Conservation (phyloP, 2,888 invertebrate species). For the Tubulanus polymorphus region DNA sequence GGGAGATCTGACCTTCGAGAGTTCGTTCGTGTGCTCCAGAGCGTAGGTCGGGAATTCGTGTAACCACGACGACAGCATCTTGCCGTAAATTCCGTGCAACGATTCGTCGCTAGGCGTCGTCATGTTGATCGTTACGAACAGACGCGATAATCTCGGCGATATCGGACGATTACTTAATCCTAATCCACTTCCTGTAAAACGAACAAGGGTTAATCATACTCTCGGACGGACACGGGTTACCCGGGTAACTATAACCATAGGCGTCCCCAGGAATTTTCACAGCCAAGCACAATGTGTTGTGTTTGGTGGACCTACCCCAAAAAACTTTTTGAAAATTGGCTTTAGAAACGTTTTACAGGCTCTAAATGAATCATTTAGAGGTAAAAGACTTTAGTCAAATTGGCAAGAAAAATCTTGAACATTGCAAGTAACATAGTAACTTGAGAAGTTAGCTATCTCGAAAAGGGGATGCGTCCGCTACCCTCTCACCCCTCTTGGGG, state of each 20-base stretch:
- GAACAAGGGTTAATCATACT: neutral
- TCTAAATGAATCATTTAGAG: too few relatives aligned
- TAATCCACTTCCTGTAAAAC: constrained; percentile 39
- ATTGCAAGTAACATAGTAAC: too few relatives aligned
- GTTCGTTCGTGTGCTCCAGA: constrained; percentile 46
- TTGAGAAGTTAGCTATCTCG: too few relatives aligned
- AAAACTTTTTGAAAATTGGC: too few relatives aligned
- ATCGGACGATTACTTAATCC: constrained; percentile 37
- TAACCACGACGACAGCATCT: constrained; percentile 45
- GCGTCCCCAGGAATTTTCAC: neutral
- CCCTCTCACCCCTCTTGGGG: too few relatives aligned
- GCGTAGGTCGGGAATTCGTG: constrained; percentile 50
- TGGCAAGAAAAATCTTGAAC: too few relatives aligned
- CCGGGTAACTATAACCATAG: neutral
- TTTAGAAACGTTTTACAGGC: too few relatives aligned
- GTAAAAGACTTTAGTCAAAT: too few relatives aligned
- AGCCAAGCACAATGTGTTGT: too few relatives aligned
- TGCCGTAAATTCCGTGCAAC: constrained; percentile 36
- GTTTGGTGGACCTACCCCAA: too few relatives aligned
- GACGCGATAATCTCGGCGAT: constrained; percentile 38
- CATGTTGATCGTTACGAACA: constrained; percentile 40
- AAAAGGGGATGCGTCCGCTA: too few relatives aligned
- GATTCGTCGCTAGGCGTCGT: constrained; percentile 33
- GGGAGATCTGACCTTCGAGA: constrained; percentile 35
- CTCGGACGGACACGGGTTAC: too few relatives aligned